Evolutionary conservation across 2,113 vertebrate species (phyloP).

Genomic region (Dicrurus megarhynchus): DNA sequence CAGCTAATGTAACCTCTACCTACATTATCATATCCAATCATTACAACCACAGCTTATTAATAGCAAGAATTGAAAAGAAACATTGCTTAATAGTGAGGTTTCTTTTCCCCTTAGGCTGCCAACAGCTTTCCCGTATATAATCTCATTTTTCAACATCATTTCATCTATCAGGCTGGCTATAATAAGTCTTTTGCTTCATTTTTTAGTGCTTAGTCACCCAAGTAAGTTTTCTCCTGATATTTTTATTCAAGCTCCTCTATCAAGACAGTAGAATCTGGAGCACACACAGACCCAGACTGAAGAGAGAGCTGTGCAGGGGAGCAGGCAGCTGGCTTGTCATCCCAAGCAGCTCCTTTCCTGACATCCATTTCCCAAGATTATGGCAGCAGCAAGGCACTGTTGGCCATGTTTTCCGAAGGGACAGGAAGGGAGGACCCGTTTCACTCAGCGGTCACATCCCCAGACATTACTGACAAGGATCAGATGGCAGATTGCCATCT

Average conservation of each 20-base stretch:
- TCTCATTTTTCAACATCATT: background rate
- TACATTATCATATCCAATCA: background rate
- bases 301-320: fast-evolving
- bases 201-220: background rate
- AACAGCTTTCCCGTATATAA: background rate
- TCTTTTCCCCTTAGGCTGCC: background rate
- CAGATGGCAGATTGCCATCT: background rate
- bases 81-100: background rate
- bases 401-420: background rate
- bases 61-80: constrained; percentile 4
- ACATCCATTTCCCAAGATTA: background rate
- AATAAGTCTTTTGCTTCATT: background rate
- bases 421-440: background rate
- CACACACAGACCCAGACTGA: background rate
- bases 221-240: background rate
- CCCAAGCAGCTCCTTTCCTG: background rate
- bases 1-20: background rate
- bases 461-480: background rate
- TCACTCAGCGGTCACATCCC: background rate
- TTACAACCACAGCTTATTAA: background rate
- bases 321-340: background rate
- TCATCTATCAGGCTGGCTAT: background rate
- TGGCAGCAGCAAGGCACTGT: background rate
- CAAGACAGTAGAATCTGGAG: background rate
- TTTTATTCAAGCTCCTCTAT: background rate